Base-by-base conservation (phyloP, 2,888 invertebrate genomes). In the Sinotaia quadrata region DNA sequence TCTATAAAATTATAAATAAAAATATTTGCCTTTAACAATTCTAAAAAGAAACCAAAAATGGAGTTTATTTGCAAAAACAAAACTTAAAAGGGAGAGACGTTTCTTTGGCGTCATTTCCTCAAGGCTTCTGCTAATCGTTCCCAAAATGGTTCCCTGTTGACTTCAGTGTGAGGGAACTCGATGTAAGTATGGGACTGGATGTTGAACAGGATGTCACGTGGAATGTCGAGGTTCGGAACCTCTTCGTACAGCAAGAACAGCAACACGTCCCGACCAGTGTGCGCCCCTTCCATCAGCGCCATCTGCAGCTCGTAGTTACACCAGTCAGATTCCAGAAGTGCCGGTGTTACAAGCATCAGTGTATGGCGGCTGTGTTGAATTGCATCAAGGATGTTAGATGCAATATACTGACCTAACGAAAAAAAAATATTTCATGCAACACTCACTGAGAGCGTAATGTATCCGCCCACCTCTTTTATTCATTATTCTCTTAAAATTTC, bases 261-360 rank as follows among this genome's bases (percentile, higher is more conserved):
- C 49, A 72, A 24, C 21, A 72, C 69, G 54, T 69, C 34, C 34
- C 69, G 67, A 21, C 69, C 72, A 10, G 63, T 63, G 37, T 51
- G 58, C n/a, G 52, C 36, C 21, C 51, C 44, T 33, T 72, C 67
- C 56, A 54, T 34, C 34, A 62, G 36, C 51, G 72, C 72, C 69
- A 72, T 72, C 67, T 72, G 63, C 61, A 72, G 58, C 37, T 72
- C 71, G 57, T 72, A 72, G n/a, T 52, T 63, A 27, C 72, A 72
- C 72, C 72, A 72, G 60, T 69, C 51, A 24, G 68, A 68, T 8
- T 4, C 52, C 62, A 72, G 52, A 68, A 72, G 61, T 24, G 47
- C 33, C 27, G 21, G 49, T 7, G 52, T 69, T 15, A 72, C 47
- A 18, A 72, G 36, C 27, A 72, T 69, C 56, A 72, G 57, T 5